Evolutionary conservation across 2,113 vertebrate genomes (phyloP).

Genomic region (Gavialis gangeticus): DNA sequence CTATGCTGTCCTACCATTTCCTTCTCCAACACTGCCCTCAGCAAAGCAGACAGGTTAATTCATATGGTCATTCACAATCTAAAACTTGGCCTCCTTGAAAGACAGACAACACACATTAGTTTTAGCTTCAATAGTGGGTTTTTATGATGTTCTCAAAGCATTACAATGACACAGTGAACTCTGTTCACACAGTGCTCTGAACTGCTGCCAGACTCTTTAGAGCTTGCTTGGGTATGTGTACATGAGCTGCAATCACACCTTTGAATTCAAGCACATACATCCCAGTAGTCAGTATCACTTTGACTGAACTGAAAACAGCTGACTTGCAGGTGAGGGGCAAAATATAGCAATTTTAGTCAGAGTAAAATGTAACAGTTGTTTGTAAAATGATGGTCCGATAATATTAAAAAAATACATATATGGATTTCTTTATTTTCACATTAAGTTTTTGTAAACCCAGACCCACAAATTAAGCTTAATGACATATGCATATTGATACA

Average conservation of each 20-base stretch:
- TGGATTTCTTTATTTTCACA: background rate
- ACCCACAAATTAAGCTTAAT: background rate
- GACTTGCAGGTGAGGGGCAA: background rate
- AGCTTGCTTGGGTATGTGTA: background rate
- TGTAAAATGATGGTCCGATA: background rate
- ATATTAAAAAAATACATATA: background rate
- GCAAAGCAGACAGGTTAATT: background rate
- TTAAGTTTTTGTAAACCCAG: background rate
- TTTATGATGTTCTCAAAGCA: background rate
- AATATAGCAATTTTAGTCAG: background rate
- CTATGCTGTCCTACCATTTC: background rate
- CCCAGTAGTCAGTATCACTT: background rate
- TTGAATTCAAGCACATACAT: accelerated
- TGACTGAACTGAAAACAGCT: accelerated
- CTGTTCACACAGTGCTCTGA: background rate
- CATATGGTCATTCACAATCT: background rate
- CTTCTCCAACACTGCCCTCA: background rate
- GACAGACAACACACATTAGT: background rate
- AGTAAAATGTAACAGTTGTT: background rate
- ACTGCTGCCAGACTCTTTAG: background rate
- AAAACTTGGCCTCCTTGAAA: background rate
- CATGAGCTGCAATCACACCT: accelerated
- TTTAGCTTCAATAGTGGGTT: background rate
- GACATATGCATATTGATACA: too few relatives aligned
- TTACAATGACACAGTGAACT: background rate